phyloP scores from a whole-genome alignment of 2,888 invertebrate species.

The Polyommatus iphigenia region DNA sequence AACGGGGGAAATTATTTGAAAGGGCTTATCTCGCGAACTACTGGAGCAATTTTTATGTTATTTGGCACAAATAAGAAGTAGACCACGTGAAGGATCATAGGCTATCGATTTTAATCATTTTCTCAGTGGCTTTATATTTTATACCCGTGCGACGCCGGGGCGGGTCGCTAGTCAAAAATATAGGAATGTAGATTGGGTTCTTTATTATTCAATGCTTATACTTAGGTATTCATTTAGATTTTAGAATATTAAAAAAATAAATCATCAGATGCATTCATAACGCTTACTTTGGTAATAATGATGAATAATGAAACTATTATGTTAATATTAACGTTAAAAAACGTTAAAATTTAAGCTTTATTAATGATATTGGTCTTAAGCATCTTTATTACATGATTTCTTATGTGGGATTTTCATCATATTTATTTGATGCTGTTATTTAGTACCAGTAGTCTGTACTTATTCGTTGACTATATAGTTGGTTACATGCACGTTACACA shows the following conservation, averaged over 20 bases:
- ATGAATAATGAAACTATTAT: constrained; percentile 11
- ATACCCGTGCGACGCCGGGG: too few species aligned
- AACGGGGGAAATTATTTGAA: too few species aligned
- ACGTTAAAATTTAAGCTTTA: not conserved
- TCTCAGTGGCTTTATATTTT: too few species aligned
- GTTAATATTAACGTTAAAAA: not conserved
- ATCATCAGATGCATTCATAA: not conserved
- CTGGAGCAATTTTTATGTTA: too few species aligned
- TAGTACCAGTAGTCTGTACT: not conserved
- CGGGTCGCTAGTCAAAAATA: too few species aligned
- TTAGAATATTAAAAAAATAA: not conserved
- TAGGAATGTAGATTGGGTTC: not conserved
- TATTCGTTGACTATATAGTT: not conserved
- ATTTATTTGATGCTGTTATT: not conserved
- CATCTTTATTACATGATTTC: constrained; percentile 6
- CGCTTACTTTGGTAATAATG: constrained; percentile 4
- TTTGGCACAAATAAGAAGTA: too few species aligned
- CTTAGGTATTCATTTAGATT: not conserved
- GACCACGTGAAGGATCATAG: too few species aligned
- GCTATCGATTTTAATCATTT: too few species aligned
- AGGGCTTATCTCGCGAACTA: too few species aligned
- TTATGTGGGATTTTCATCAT: constrained; percentile 2
- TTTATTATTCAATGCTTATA: not conserved
- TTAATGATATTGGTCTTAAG: not conserved
- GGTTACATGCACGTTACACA: not conserved